These are phyloP conservation scores for Atrina japonica DNA, from an alignment of 2,888 invertebrate genomes.

Conservation along the genomic window DNA sequence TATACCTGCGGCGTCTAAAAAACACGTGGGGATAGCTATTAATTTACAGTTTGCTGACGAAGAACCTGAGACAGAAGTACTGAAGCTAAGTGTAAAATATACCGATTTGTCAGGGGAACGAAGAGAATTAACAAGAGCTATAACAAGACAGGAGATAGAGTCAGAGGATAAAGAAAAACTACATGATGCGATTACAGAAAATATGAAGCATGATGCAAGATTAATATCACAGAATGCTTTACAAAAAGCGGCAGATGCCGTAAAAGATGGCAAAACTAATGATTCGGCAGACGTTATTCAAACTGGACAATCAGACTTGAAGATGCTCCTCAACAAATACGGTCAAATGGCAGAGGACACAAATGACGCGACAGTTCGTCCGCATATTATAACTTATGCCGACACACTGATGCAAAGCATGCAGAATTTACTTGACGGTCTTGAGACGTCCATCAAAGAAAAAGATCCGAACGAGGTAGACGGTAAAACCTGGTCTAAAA, in stretches of 20 bases:
- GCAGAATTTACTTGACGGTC: slow-evolving; percentile 51
- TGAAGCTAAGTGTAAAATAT: slow-evolving; percentile 48
- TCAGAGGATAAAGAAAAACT: slow-evolving; percentile 17
- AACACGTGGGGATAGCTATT: slow-evolving; percentile 58
- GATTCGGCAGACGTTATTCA: slow-evolving; percentile 45
- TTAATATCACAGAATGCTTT: slow-evolving; percentile 50
- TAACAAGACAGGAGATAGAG: slow-evolving; percentile 46
- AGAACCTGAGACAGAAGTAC: slow-evolving; percentile 36
- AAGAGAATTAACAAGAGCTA: slow-evolving; percentile 44
- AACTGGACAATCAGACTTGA: slow-evolving; percentile 52
- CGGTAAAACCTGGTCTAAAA: slow-evolving; percentile 59
- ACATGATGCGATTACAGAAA: slow-evolving; percentile 44
- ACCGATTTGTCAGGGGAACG: slow-evolving; percentile 54
- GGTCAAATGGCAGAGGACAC: slow-evolving; percentile 42
- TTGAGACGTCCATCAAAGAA: slow-evolving; percentile 41
- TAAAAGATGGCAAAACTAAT: slow-evolving; percentile 44
- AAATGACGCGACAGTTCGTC: not conserved
- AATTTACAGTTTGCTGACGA: slow-evolving; percentile 46
- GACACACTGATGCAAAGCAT: slow-evolving; percentile 56
- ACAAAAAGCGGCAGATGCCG: slow-evolving; percentile 50
- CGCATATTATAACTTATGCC: slow-evolving; percentile 31
- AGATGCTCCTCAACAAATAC: slow-evolving; percentile 50
- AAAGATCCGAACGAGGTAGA: slow-evolving; percentile 11
- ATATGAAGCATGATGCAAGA: slow-evolving; percentile 55
- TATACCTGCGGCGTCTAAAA: slow-evolving; percentile 57